Percentiles rank a stretch among this genome's conserved stretches.
Conservation (phyloP, 2,113 vertebrate species). For the Amia ocellicauda region DNA sequence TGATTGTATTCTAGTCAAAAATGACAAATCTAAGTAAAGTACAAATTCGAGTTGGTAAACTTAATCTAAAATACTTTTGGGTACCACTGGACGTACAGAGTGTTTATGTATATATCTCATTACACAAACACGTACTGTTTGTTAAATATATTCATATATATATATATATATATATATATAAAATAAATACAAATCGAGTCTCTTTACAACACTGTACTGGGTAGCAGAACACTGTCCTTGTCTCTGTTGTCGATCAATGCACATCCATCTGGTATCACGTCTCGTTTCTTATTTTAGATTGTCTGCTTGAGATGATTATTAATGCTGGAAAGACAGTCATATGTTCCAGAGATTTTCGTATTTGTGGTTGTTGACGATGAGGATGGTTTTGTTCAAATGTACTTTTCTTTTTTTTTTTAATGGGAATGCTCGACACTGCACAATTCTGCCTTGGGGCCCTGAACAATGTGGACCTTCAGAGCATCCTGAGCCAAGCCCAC, state of each 20-base stretch:
- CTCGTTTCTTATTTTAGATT: constrained; percentile 22
- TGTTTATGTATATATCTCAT: constrained; percentile 49
- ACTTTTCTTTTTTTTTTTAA: constrained; percentile 13
- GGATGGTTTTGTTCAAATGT: constrained; percentile 20
- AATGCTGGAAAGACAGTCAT: background rate
- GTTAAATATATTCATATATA: constrained; percentile 46
- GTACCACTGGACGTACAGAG: background rate
- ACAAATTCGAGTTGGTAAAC: too few species aligned
- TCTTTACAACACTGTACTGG: constrained; percentile 35
- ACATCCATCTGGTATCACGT: constrained; percentile 29
- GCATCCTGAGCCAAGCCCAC: constrained; percentile 29
- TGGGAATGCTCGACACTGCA: constrained; percentile 28
- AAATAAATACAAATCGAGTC: constrained; percentile 70
- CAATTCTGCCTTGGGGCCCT: constrained; percentile 24
- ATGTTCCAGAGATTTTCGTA: constrained; percentile 15
- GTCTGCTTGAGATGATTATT: constrained; percentile 1
- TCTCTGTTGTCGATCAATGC: constrained; percentile 27
- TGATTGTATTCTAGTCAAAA: too few species aligned
- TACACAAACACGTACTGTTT: constrained; percentile 50
- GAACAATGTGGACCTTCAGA: constrained; percentile 36
- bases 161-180: constrained; percentile 58
- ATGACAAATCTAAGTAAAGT: too few species aligned
- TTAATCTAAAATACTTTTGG: too few species aligned
- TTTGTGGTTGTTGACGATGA: constrained; percentile 21
- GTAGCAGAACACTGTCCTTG: constrained; percentile 27